These are phyloP conservation scores for Aptenodytes patagonicus DNA, from an alignment of 2,113 vertebrate species.

Conservation along the genomic window DNA sequence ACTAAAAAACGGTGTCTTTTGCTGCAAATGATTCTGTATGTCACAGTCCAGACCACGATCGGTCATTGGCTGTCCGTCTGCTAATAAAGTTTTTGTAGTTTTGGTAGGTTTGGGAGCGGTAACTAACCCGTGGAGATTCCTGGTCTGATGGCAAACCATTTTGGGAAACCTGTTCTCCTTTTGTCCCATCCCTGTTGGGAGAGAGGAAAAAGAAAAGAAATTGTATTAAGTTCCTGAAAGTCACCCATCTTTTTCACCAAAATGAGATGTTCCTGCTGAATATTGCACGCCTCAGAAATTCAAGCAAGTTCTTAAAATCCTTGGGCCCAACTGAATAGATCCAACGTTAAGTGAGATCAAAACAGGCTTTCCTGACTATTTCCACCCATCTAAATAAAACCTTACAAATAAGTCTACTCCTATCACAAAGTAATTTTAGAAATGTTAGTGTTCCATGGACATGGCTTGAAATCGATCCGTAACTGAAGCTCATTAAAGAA, in stretches of 20 bases:
- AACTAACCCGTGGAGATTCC: slow-evolving; percentile 95
- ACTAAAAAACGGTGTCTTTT: slow-evolving; percentile 61
- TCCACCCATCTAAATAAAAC: no score
- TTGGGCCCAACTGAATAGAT: not conserved
- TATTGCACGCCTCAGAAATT: not conserved
- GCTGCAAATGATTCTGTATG: slow-evolving; percentile 57
- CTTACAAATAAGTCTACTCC: not conserved
- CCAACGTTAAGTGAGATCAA: not conserved
- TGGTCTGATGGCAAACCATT: slow-evolving; percentile 90
- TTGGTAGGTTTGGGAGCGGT: slow-evolving; percentile 97
- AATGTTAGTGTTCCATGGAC: not conserved
- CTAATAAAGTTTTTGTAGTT: slow-evolving; percentile 93
- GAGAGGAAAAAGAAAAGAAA: not conserved
- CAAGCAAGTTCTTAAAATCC: not conserved
- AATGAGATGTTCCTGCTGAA: not conserved
- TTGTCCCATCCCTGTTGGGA: slow-evolving; percentile 77
- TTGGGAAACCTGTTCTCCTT: slow-evolving; percentile 86
- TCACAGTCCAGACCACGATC: slow-evolving; percentile 80
- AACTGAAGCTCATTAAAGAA: not conserved
- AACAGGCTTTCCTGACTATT: not conserved
- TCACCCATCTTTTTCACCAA: not conserved
- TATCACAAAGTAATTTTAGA: not conserved
- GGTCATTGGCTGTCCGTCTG: slow-evolving; percentile 84
- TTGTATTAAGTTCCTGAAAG: not conserved
- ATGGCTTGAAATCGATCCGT: not conserved